Evolutionary conservation across 1,140 invertebrate species (phyloP).

Genomic region (Drosophila ercepeae): DNA sequence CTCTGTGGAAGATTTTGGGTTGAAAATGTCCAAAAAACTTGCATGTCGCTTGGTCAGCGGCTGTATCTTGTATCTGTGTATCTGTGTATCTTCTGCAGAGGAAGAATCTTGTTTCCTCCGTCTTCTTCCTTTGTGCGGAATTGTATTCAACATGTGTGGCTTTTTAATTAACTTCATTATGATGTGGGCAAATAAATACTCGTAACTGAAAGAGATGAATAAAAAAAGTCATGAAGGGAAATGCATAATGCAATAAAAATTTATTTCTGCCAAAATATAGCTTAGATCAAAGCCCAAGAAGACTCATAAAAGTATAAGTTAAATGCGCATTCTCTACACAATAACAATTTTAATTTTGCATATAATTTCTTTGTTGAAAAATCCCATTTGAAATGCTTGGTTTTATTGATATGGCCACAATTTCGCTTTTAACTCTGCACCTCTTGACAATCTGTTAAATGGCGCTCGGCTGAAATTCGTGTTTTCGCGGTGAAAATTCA

Average conservation of each 20-base stretch:
- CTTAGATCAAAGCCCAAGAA: no score
- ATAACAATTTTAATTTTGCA: not conserved
- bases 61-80: slow-evolving; percentile 38
- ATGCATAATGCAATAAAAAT: not conserved
- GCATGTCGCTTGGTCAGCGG: slow-evolving; percentile 41
- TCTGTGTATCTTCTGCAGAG: slow-evolving; percentile 35
- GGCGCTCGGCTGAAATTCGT: slow-evolving; percentile 54
- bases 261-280: not conserved
- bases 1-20: slow-evolving; percentile 6
- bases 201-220: slow-evolving; percentile 9
- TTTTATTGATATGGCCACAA: not conserved
- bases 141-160: slow-evolving; percentile 74
- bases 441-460: slow-evolving; percentile 51
- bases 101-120: slow-evolving; percentile 9
- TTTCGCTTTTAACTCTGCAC: slow-evolving; percentile 34
- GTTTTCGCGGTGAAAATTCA: slow-evolving; percentile 57
- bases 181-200: slow-evolving; percentile 59
- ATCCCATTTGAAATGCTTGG: slow-evolving; percentile 7
- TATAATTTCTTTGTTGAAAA: slow-evolving; percentile 10
- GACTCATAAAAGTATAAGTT: no score
- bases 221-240: not conserved
- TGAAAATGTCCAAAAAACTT: slow-evolving; percentile 23
- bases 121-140: slow-evolving; percentile 49
- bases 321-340: not conserved
- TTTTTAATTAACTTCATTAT: slow-evolving; percentile 78